These are phyloP conservation scores for Urocitellus parryii DNA, from an alignment of 2,113 vertebrate genomes.

Conservation along the genomic window DNA sequence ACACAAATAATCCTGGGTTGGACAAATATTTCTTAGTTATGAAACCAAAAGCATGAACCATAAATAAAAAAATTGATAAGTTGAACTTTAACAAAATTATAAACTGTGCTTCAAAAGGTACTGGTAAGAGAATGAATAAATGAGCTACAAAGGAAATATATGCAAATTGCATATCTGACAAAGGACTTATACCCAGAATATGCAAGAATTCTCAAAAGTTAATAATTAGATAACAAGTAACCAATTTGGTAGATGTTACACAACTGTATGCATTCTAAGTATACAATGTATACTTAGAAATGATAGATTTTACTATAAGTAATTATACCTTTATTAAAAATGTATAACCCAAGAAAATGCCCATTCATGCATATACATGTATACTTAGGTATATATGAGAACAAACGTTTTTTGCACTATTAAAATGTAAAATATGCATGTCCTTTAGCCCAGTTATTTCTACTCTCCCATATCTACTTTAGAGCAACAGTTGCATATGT, in stretches of 20 bases:
- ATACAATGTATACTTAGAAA: background rate
- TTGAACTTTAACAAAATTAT: background rate
- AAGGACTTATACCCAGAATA: background rate
- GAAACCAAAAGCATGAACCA: constrained; percentile 26
- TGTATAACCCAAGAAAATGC: background rate
- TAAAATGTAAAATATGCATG: constrained; percentile 40
- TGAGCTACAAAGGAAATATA: background rate
- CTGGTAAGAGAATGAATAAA: constrained; percentile 3
- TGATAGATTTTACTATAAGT: background rate
- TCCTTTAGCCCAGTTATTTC: background rate
- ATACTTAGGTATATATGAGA: constrained; percentile 9
- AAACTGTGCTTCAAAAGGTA: constrained; percentile 32
- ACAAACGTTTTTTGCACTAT: background rate
- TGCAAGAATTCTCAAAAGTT: background rate
- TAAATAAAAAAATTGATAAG: background rate
- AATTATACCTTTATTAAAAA: constrained; percentile 37
- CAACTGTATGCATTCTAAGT: background rate
- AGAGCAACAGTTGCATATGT: constrained; percentile 20
- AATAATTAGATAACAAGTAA: background rate
- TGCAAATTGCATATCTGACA: background rate
- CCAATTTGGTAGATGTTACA: background rate
- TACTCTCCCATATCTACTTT: constrained; percentile 8
- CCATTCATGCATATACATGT: background rate
- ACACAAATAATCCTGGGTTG: constrained; percentile 16
- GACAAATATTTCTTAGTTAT: constrained; percentile 39